Percentiles rank a stretch among this genome's conserved stretches.
Conservation (phyloP, 2,888 invertebrate species). For the Yponomeuta cagnagella region DNA sequence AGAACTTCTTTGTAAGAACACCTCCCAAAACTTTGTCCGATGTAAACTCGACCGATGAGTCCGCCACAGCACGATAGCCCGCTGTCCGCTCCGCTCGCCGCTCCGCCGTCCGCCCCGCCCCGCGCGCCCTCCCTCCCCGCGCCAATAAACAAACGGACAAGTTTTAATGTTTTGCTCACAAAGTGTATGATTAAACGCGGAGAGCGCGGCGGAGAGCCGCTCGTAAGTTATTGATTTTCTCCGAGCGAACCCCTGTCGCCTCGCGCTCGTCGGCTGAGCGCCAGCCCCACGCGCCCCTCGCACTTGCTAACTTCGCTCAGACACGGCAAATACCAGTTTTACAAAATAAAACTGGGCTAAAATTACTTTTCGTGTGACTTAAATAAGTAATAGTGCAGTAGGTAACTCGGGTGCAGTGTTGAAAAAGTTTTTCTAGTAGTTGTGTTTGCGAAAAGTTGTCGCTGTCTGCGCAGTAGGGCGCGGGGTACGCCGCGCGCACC, state of each 20-base stretch:
- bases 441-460: constrained; percentile 65
- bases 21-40: constrained; percentile 69
- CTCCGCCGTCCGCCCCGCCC: constrained; percentile 27
- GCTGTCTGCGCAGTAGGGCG: constrained; percentile 54
- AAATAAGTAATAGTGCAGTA: constrained; percentile 34
- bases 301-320: constrained; percentile 43
- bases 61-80: constrained; percentile 36
- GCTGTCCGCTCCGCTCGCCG: constrained; percentile 34
- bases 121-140: constrained; percentile 45
- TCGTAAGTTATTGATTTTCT: constrained; percentile 77
- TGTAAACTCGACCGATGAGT: constrained; percentile 59
- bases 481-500: constrained; percentile 62
- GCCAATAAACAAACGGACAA: constrained; percentile 74
- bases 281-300: constrained; percentile 41
- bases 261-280: constrained; percentile 57
- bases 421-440: constrained; percentile 51
- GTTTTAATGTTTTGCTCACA: constrained; percentile 76
- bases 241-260: constrained; percentile 69
- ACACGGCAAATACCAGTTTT: neutral
- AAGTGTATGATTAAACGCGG: constrained; percentile 76
- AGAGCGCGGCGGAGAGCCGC: constrained; percentile 74
- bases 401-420: constrained; percentile 33
- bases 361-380: constrained; percentile 41
- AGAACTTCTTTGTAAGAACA: constrained; percentile 72
- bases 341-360: constrained; percentile 29